Base-by-base conservation (phyloP, 2,888 invertebrate genomes). In the Drosophila infuscata region DNA sequence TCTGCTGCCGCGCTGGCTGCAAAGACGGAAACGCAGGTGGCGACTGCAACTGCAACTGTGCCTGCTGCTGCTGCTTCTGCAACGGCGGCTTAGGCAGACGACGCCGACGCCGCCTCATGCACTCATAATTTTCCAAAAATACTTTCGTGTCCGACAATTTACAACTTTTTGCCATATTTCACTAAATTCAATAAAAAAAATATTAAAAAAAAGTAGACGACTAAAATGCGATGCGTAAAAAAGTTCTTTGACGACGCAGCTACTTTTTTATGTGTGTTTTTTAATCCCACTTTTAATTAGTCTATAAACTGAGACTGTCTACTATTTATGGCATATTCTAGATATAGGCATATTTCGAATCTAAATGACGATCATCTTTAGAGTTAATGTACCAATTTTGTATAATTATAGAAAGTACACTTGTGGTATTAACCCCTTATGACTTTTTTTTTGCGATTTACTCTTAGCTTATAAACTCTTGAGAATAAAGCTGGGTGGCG, bases 81-180 rank as follows among this genome's bases (percentile, higher is more conserved):
- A 46, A 8, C 46, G 25, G 46, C 46, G 52, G 65, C 61, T 76
- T 79, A 59, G 35, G 73, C 78, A 81, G 58, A 82, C 69, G 60
- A 61, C 56, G 65, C 51, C 63, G 46, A 49, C 46, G 69, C 52
- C 68, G 64, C 70, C 82, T 71, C 81, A 88, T 69, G 85, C 86
- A 88, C 85, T 88, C 90, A 85, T 85, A 89, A 90, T 89, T 89
- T 79, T 81, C 76, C 88, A 79, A 80, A 91, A 90, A 91, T 91
- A 88, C 77, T 74, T 86, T 83, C 63, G 43, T 48, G 59, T 77
- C 65, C 81, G 78, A 78, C 78, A 78, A 81, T 81, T 78, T 80
- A 76, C 81, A 80, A 77, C 72, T 71, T 76, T 69, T 75, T 53
- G 74, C 68, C 75, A 84, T 76, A 84, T 88, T 81, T 87, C 52